Conservation (phyloP, 2,797 vertebrate species). For the Rhinichthys osculus region DNA sequence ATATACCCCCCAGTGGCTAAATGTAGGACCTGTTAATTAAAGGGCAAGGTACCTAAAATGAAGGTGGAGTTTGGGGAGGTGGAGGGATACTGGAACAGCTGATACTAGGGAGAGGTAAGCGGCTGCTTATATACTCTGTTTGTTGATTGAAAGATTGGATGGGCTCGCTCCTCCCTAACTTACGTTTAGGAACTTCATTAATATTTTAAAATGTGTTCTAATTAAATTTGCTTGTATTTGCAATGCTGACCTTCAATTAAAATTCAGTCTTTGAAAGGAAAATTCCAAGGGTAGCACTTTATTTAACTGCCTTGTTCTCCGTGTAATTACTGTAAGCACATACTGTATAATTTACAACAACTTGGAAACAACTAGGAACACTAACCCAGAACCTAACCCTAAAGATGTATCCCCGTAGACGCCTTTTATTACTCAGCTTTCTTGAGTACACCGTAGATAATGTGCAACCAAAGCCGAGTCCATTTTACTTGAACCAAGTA, state of each 20-base stretch:
- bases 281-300: neutral
- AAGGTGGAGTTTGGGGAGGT: too few species aligned
- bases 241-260: neutral
- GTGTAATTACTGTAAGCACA: neutral
- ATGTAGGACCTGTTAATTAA: too few species aligned
- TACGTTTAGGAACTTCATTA: too few species aligned
- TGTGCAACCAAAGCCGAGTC: neutral
- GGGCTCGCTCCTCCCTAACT: too few species aligned
- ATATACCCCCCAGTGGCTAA: too few species aligned
- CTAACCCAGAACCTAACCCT: neutral
- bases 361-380: too few species aligned
- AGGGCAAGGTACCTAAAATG: too few species aligned
- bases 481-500: neutral
- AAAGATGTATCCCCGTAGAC: neutral
- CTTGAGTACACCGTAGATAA: neutral
- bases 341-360: neutral
- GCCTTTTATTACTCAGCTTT: neutral
- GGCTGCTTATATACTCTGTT: too few species aligned
- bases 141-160: too few species aligned
- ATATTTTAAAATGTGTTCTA: neutral
- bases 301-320: neutral
- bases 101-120: too few species aligned
- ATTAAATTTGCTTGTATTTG: neutral
- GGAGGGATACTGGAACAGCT: too few species aligned
- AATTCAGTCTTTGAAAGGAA: neutral